Conservation (phyloP, 1,140 invertebrate species). For the Parasteatoda tepidariorum region DNA sequence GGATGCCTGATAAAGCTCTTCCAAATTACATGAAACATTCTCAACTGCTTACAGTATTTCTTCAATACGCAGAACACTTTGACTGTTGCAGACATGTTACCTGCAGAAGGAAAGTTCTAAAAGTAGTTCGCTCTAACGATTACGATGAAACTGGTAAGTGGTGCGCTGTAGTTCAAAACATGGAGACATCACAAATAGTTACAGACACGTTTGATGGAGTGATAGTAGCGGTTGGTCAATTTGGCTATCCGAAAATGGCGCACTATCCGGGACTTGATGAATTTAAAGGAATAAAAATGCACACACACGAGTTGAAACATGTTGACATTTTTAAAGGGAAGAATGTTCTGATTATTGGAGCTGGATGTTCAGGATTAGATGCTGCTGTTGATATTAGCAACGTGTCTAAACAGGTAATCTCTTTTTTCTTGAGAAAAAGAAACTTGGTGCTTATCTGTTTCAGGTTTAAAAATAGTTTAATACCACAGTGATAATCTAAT, state of each 20-base stretch:
- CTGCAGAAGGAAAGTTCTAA: neutral
- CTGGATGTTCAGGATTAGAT: constrained; percentile 73
- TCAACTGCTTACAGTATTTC: constrained; percentile 67
- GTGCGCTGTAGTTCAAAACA: constrained; percentile 65
- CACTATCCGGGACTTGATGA: constrained; percentile 64
- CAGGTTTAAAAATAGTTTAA: too few relatives aligned
- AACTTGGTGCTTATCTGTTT: too few relatives aligned
- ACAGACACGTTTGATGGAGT: constrained; percentile 68
- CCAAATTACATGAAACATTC: constrained; percentile 68
- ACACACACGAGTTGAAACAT: constrained; percentile 69
- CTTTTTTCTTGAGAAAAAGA: constrained; percentile 58
- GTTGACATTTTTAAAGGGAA: constrained; percentile 66
- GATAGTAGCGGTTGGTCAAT: constrained; percentile 64
- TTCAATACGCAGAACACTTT: constrained; percentile 66
- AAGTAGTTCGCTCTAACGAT: constrained; percentile 63
- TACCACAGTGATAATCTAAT: too few relatives aligned
- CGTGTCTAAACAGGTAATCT: constrained; percentile 68
- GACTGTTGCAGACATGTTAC: constrained; percentile 64
- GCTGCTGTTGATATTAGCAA: constrained; percentile 71
- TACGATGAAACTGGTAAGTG: constrained; percentile 67
- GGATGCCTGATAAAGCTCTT: constrained; percentile 65
- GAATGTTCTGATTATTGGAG: constrained; percentile 70
- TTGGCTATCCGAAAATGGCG: constrained; percentile 20
- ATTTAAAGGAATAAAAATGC: constrained; percentile 70
- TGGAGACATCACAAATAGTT: constrained; percentile 24